Conservation (phyloP, 2,888 invertebrate genomes). For the Idaea straminata region DNA sequence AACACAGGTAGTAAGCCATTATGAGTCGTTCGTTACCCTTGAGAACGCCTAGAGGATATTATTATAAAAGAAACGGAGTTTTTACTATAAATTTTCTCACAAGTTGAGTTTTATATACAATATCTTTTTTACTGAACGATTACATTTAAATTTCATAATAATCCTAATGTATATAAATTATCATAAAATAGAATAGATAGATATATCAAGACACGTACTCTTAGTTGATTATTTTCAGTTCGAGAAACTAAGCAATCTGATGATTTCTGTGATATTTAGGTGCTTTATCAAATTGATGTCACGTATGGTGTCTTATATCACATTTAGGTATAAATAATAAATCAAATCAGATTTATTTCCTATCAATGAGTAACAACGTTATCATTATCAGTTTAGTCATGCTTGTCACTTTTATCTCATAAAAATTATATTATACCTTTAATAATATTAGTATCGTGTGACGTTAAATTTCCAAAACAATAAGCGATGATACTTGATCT, state of each 20-base stretch:
- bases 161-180: neutral
- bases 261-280: no score
- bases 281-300: neutral
- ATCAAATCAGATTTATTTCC: neutral
- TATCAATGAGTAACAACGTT: conserved; percentile 25
- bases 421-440: conserved; percentile 21
- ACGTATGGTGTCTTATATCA: neutral
- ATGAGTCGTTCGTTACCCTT: conserved; percentile 74
- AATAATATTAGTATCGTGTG: conserved; percentile 14
- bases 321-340: neutral
- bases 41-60: conserved; percentile 69
- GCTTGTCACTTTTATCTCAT: conserved; percentile 29
- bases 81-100: conserved; percentile 17
- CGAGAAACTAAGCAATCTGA: neutral
- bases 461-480: conserved; percentile 4
- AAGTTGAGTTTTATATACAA: conserved; percentile 1
- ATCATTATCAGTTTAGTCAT: conserved; percentile 31
- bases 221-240: neutral
- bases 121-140: conserved; percentile 8
- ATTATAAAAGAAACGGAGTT: conserved; percentile 20
- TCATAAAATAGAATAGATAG: neutral
- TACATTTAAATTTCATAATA: neutral
- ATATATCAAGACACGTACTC: neutral
- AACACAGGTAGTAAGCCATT: conserved; percentile 74
- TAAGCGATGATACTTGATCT: neutral